Evolutionary conservation across 2,113 vertebrate species (phyloP).

Genomic region (Microcebus griseorufus): DNA sequence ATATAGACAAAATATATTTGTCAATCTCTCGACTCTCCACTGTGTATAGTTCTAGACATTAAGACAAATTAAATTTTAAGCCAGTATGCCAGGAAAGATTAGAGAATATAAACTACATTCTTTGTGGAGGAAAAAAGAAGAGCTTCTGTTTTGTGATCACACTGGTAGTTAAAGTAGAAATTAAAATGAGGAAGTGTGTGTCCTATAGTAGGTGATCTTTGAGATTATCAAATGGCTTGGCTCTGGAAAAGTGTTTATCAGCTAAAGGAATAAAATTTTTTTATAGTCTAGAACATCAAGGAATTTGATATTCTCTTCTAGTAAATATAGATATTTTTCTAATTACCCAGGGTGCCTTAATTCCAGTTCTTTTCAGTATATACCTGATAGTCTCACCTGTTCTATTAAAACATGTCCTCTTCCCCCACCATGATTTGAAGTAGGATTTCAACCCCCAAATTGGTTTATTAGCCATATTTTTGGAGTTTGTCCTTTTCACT

Average conservation of each 20-base stretch:
- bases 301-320: neutral
- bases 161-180: neutral
- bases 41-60: neutral
- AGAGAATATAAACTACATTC: neutral
- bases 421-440: neutral
- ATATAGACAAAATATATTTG: neutral
- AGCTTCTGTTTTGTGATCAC: neutral
- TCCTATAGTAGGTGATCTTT: neutral
- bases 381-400: neutral
- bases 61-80: constrained; percentile 25
- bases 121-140: neutral
- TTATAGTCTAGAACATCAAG: neutral
- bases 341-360: neutral
- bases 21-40: neutral
- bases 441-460: neutral
- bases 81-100: neutral
- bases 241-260: neutral
- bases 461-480: neutral
- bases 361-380: neutral
- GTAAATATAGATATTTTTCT: neutral
- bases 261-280: neutral
- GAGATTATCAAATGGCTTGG: neutral
- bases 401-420: neutral
- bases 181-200: neutral
- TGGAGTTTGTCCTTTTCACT: neutral